Base-by-base conservation (phyloP, 2,797 vertebrate species). In the Eulemur albifrons region DNA sequence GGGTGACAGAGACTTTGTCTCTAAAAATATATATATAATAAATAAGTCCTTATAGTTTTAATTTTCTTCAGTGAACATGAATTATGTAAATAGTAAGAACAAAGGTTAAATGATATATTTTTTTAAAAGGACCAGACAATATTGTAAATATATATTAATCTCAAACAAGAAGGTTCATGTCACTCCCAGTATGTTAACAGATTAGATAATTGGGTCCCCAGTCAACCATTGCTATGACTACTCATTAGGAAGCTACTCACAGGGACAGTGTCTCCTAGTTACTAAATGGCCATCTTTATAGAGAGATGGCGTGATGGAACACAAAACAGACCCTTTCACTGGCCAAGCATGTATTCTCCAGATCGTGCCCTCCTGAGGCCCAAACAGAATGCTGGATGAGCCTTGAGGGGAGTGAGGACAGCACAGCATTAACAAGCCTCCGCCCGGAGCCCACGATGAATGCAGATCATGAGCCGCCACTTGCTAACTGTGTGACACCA, bases 161-260 rank as follows among this genome's bases (percentile, higher is more conserved):
- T 77, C 67, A 76, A 88, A 84, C 38, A 92, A 76, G 82, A 87
- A 75, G 65, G 30, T 21, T 90, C 85, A 43, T 23, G 4, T 86
- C 61, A 88, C 48, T 45, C 35, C 70, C 43, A 43, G 45, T 84
- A 40, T 38, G 20, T 21, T 18, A 43, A 17, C 35, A 45, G 1
- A 48, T 80, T 38, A 57, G 75, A 73, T 27, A 25, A 48, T 15
- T 84, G 67, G 30, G 54, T 91, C 65, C 69, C 93, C 2, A 89
- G 80, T 65, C 75, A 84, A 48, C 27, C 75, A 61, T 27, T 48
- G 82, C 81, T 32, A 38, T 21, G 81, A 57, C 50, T 87, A 85
- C 63, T 96, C 38, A 72, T 93, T 54, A 94, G 95, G 88, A 85
- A 94, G 82, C n/a, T 81, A 32, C 43, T 86, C 50, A 69, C 27